Evolutionary conservation across 2,113 vertebrate genomes (phyloP), one percentile per base, ranked within the genome.

Genomic region (Oryzias melastigma): DNA sequence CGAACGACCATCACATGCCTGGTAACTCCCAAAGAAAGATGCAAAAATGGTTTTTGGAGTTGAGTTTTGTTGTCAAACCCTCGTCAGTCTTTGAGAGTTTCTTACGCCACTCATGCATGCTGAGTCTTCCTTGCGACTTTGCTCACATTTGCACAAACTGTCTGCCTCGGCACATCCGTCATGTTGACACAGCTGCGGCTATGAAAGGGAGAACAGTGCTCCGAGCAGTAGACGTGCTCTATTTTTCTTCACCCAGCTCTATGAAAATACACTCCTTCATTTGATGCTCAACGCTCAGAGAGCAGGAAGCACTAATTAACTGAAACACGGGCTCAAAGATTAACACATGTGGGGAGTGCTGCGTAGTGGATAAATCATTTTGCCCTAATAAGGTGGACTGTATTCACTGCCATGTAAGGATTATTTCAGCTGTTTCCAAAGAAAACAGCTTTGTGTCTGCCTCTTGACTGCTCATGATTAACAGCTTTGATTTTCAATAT

Each of bases 101-200:
- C 69, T 56, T 53, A 46, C 75, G 57, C 70, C 70, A 69, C 54
- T 49, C 4, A n/a, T 72, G 68, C 73, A 63, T 52, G 61, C 71
- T 62, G 57, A 60, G 61, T 73, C 54, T 58, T 41, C 67, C 75
- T 56, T 58, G 60, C n/a, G 40, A 58, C 62, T 50, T 45, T 2
- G 14, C 47, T 51, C 62, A 54, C 19, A 19, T 15, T 41, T 43
- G 58, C 29, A 60, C 68, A 73, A 60, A 67, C 66, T 61, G 72
- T 75, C 74, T 76, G 78, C 66, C 71, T 71, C 56, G 53, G 54
- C 80, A 85, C 78, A 85, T 89, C 84, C 78, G 83, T 90, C 84
- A 69, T 92, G 89, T 91, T 92, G 90, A 92, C 90, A 90, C 91
- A 92, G 90, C 90, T 92, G 91, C 58, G 59, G 75, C 84, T 76